These are phyloP conservation scores for Parasteatoda lunata DNA, from an alignment of 2,888 invertebrate genomes.

Conservation along the genomic window DNA sequence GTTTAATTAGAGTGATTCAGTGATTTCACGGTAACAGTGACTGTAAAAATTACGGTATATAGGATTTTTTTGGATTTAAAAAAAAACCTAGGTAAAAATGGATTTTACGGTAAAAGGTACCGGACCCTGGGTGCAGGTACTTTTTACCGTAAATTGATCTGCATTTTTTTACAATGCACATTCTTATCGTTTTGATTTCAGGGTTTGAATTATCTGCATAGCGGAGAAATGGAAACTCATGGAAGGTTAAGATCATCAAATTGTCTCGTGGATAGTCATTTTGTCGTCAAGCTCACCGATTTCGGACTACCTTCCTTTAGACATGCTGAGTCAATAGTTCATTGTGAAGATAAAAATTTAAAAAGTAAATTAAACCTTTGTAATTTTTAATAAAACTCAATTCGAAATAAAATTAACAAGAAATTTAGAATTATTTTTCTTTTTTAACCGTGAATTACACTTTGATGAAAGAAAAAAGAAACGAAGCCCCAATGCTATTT, in stretches of 20 bases:
- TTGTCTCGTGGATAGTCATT: conserved; percentile 97
- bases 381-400: neutral
- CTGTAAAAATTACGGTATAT: too few species aligned
- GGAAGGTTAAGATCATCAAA: conserved; percentile 97
- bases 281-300: conserved; percentile 96
- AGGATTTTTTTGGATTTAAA: too few species aligned
- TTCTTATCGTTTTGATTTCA: conserved; percentile 74
- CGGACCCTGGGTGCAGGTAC: too few species aligned
- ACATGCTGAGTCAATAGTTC: conserved; percentile 75
- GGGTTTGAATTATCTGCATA: conserved; percentile 96
- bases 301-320: conserved; percentile 92
- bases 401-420: neutral
- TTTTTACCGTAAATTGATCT: too few species aligned
- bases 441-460: neutral
- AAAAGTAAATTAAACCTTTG: conserved; percentile 42
- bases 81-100: too few species aligned
- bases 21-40: too few species aligned
- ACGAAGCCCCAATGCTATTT: too few species aligned
- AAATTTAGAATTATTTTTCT: neutral
- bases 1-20: too few species aligned
- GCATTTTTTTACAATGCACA: neutral
- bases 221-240: conserved; percentile 91
- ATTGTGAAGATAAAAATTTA: conserved; percentile 67
- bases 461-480: too few species aligned
- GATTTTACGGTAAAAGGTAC: too few species aligned